Evolutionary conservation across 64 coral and sea anemone species (phyloP).

Genomic region (Pachyseris speciosa): DNA sequence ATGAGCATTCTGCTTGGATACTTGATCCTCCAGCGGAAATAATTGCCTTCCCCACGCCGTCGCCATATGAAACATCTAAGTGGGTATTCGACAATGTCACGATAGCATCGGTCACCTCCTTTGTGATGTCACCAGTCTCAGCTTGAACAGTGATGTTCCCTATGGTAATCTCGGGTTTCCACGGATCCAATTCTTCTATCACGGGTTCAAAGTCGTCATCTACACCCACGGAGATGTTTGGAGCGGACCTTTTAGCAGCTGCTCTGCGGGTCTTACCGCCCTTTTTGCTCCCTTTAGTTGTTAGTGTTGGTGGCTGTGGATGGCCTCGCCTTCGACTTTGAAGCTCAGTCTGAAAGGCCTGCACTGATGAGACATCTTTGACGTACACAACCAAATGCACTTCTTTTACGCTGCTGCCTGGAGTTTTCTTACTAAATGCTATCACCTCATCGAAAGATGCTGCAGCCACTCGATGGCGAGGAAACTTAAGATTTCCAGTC

Average conservation of each 20-base stretch:
- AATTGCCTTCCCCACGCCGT: conserved; percentile 7
- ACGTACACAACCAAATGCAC: conserved; percentile 42
- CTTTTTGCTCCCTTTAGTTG: not conserved
- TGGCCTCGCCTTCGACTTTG: not conserved
- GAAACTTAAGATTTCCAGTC: conserved; percentile 60
- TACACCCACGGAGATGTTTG: not conserved
- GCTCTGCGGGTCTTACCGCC: not conserved
- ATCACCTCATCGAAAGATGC: conserved; percentile 48
- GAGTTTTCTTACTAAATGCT: conserved; percentile 41
- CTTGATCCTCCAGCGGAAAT: not conserved
- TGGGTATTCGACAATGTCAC: not conserved
- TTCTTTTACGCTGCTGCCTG: not conserved
- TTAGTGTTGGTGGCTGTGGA: not conserved
- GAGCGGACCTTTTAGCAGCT: not conserved
- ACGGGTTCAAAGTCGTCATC: not conserved
- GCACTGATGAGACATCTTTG: conserved; percentile 28
- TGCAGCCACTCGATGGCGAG: conserved; percentile 27
- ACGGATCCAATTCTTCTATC: not conserved
- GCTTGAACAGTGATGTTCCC: conserved; percentile 22
- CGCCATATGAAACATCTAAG: not conserved
- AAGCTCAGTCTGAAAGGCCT: conserved; percentile 43
- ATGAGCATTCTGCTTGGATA: conserved; percentile 32
- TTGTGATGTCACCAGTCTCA: conserved; percentile 16
- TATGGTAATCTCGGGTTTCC: not conserved
- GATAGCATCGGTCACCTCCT: conserved; percentile 42